Base-by-base conservation (phyloP, 2,797 vertebrate species). In the Lerista edwardsae region DNA sequence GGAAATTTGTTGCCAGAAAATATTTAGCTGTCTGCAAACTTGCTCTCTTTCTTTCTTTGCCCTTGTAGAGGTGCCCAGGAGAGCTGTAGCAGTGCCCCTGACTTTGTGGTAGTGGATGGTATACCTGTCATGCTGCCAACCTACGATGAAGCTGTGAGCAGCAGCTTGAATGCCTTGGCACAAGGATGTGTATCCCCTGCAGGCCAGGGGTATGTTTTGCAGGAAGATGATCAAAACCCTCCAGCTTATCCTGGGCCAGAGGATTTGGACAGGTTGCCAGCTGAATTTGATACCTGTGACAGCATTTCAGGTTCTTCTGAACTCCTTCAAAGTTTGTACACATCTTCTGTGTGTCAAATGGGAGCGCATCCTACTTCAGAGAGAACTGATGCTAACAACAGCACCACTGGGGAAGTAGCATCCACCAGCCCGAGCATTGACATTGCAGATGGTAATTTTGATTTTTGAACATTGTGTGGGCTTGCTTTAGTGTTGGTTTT, bases 41-140 rank as follows among this genome's bases (percentile, higher is more conserved):
- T 55, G 14, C 29, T 51, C 21, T 57, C 55, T 21, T 0, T 84
- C 84, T 87, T 71, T 88, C 79, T 91, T 80, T 84, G 77, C 76
- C n/a, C 27, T 11, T 1, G 0, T 91, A 97, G 97, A 94, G 95
- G 95, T 41, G 95, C 94, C 75, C 96, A 92, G 78, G 93, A 95
- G 85, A 95, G 94, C 77, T 95, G 93, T 82, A 92, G 90, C 89
- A 95, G 93, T 0, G 95, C 96, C 89, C 97, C 96, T 0, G 95
- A 97, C 93, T 96, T 97, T 15, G 95, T 98, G 92, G 97, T 98
- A 89, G 97, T 98, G 89, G 97, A 98, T 0, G 97, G 97, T 0
- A 93, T 98, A 77, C 96, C 97, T 1, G 97, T 98, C 75, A 96
- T 97, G 94, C 95, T 98, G 74, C 97, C 97, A 12, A 96, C 97